Conservation (phyloP, 2,113 vertebrate species). For the Cygnus atratus region DNA sequence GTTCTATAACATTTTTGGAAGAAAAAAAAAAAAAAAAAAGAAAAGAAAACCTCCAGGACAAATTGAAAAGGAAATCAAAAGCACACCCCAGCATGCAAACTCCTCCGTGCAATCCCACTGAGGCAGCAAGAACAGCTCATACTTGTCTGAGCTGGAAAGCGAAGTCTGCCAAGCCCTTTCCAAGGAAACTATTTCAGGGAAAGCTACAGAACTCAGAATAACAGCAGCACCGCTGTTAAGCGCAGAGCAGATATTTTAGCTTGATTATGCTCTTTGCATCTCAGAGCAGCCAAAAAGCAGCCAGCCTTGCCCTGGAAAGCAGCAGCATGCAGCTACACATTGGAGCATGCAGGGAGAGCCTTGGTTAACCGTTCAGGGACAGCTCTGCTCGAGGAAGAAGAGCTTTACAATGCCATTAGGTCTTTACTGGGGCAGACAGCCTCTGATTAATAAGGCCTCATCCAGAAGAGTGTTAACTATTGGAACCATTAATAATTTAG, state of each 20-base stretch:
- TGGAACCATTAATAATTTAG: not conserved
- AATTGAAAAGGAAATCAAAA: conserved; percentile 6
- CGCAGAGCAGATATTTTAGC: not conserved
- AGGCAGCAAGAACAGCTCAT: not conserved
- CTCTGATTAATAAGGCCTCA: conserved; percentile 22
- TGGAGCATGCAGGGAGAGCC: not conserved
- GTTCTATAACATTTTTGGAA: not conserved
- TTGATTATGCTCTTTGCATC: not conserved
- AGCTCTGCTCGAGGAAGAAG: not conserved
- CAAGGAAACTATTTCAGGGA: conserved; percentile 29
- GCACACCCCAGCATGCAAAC: not conserved
- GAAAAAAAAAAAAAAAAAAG: not conserved
- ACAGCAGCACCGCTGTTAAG: not conserved
- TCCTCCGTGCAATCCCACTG: not conserved
- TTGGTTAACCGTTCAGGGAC: not conserved
- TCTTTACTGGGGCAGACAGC: not conserved
- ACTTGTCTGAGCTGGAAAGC: not conserved
- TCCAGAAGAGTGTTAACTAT: not conserved
- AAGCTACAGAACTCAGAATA: not conserved
- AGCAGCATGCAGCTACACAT: not conserved
- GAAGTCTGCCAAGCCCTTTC: conserved; percentile 21
- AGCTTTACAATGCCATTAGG: not conserved
- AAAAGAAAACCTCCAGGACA: not conserved
- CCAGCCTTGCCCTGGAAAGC: not conserved
- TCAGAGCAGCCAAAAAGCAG: not conserved